phyloP scores from a whole-genome alignment of 2,888 invertebrate species.

The Pseudeuparius sepicola region DNA sequence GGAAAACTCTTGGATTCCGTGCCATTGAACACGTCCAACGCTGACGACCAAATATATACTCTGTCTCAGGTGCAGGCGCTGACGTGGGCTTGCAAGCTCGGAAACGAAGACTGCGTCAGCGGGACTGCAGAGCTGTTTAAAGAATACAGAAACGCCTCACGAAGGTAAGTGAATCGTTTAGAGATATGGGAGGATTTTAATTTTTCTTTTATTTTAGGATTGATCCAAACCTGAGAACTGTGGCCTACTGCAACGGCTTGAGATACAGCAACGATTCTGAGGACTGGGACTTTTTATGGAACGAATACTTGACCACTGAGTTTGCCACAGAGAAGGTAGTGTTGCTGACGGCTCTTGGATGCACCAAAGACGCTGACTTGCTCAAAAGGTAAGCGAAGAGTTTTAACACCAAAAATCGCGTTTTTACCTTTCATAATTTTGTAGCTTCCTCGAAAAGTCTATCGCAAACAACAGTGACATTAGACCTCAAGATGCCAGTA shows the following conservation, averaged over 20 bases:
- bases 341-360: constrained; percentile 58
- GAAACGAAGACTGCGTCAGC: constrained; percentile 45
- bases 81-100: constrained; percentile 52
- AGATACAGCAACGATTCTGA: constrained; percentile 37
- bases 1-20: constrained; percentile 10
- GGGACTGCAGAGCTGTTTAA: constrained; percentile 32
- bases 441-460: constrained; percentile 29
- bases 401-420: too few relatives aligned
- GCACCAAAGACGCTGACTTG: constrained; percentile 46
- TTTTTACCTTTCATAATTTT: neutral
- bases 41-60: constrained; percentile 40
- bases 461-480: constrained; percentile 32
- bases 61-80: constrained; percentile 49
- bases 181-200: constrained; percentile 37
- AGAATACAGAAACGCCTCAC: constrained; percentile 9
- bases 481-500: constrained; percentile 39
- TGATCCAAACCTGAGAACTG: constrained; percentile 53
- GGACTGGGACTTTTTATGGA: constrained; percentile 58
- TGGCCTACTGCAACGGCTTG: constrained; percentile 68
- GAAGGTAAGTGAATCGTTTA: constrained; percentile 14
- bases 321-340: constrained; percentile 60
- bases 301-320: constrained; percentile 41
- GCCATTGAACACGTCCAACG: neutral
- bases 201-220: constrained; percentile 37
- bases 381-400: constrained; percentile 41